Base-by-base conservation (phyloP, 2,113 vertebrate genomes). In the Syngnathus floridae region DNA sequence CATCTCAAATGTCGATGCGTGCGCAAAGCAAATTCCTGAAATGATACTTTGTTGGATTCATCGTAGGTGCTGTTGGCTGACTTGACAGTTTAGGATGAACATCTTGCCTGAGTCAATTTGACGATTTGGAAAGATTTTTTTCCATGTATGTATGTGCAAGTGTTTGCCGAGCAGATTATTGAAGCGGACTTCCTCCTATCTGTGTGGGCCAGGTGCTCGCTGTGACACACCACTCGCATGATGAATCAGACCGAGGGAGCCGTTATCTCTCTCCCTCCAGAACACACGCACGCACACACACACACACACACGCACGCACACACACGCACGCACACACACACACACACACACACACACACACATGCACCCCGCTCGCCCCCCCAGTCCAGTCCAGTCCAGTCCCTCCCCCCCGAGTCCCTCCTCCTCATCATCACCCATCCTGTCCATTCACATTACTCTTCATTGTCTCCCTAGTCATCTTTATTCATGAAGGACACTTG, bases 261-360 rank as follows among this genome's bases (percentile, higher is more conserved):
- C 13, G 58, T 86, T 86, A 86, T 86, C 84, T 82, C 67, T 48
- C 11, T 71, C 71, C 54, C 69, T 77, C 54, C 86, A 86, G 84
- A 86, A 68, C 66, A 76, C 41, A 63, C n/a, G n/a, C 77, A 41
- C 54, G 22, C 22, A 1, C 1, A 1, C 22, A 22, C 22, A 1
- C 22, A 22, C 22, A 1, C 22, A 22, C 22, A 22, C 22, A 1
- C 22, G 22, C 22, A 22, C 22, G 22, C 22, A 22, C 22, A 22
- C 22, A 22, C 22, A 22, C 22, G 22, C 22, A 31, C 26, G 3
- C 26, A 26, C 26, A 26, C 26, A 57, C 38, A 40, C 38, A 9
- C n/a, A n/a, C n/a, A n/a, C n/a, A n/a, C 26, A 2, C 26, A 31
- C 26, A 31, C 26, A 26, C 26, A 26, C 26, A 57, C 38, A 40